phyloP scores from a whole-genome alignment of 2,797 vertebrate genomes.

The Anomalospiza imberbis region DNA sequence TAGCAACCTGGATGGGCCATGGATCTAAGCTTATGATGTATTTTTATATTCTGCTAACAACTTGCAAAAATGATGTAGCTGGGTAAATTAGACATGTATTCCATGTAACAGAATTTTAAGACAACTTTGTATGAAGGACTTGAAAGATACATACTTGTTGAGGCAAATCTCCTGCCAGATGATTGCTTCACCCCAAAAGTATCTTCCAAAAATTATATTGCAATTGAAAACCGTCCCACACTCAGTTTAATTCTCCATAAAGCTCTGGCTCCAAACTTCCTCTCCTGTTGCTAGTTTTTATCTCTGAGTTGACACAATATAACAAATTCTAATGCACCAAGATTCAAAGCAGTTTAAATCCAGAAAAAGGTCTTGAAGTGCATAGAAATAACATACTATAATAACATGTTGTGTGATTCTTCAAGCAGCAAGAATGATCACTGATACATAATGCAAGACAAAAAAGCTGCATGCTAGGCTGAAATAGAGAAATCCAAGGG shows the following conservation, averaged over 20 bases:
- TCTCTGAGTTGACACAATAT: not conserved
- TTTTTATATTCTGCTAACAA: not conserved
- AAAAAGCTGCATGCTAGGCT: not conserved
- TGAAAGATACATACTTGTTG: not conserved
- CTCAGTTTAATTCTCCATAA: not conserved
- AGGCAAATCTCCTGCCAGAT: not conserved
- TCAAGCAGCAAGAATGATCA: not conserved
- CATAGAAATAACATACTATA: not conserved
- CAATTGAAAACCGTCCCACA: not conserved
- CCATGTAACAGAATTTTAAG: not conserved
- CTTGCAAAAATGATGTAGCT: not conserved
- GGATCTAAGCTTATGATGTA: not conserved
- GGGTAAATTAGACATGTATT: not conserved
- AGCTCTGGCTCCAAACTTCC: not conserved
- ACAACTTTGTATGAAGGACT: not conserved
- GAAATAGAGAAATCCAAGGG: not conserved
- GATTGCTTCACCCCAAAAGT: not conserved
- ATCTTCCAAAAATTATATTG: not conserved
- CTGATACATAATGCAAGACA: not conserved
- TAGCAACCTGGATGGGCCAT: too few species aligned
- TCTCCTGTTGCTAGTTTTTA: rapidly evolving
- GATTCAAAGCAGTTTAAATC: not conserved
- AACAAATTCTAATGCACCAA: not conserved
- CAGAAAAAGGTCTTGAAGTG: not conserved
- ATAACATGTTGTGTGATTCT: not conserved